Percentiles rank a stretch among this genome's conserved stretches.
phyloP scores from a whole-genome alignment of 2,113 vertebrate genomes.

The Zeus faber region DNA sequence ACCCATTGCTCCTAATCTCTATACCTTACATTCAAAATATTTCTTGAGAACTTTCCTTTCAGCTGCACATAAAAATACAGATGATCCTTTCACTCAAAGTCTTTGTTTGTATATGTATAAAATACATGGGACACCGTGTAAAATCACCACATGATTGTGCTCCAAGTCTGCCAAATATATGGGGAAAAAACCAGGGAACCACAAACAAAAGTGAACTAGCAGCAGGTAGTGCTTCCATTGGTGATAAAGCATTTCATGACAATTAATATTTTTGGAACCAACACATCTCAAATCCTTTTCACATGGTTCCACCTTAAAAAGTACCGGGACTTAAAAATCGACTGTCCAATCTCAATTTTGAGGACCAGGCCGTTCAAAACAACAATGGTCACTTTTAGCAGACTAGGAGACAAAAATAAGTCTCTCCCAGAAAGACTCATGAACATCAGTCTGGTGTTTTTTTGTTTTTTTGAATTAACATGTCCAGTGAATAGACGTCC shows the following conservation, averaged over 20 bases:
- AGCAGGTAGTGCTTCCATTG: constrained; percentile 26
- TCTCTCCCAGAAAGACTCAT: no score
- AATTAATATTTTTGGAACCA: neutral
- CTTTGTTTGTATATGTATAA: constrained; percentile 1
- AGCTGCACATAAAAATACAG: constrained; percentile 2
- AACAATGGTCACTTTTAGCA: no score
- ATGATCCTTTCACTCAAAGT: neutral
- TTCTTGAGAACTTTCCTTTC: neutral
- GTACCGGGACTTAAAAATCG: no score
- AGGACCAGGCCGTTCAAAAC: no score
- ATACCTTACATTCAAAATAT: constrained; percentile 6
- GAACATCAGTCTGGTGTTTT: no score
- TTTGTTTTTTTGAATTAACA: no score
- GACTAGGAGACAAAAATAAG: no score
- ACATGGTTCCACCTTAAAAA: no score
- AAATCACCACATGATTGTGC: neutral
- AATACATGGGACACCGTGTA: neutral
- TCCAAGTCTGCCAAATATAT: neutral
- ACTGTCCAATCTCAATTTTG: no score
- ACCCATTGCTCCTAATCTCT: no score
- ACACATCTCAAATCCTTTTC: neutral
- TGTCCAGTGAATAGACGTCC: no score
- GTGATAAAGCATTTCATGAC: neutral
- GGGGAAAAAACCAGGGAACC: constrained; percentile 1
- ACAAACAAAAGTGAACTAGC: constrained; percentile 20